Conservation (phyloP, 2,113 vertebrate species). For the Ciconia boyciana region DNA sequence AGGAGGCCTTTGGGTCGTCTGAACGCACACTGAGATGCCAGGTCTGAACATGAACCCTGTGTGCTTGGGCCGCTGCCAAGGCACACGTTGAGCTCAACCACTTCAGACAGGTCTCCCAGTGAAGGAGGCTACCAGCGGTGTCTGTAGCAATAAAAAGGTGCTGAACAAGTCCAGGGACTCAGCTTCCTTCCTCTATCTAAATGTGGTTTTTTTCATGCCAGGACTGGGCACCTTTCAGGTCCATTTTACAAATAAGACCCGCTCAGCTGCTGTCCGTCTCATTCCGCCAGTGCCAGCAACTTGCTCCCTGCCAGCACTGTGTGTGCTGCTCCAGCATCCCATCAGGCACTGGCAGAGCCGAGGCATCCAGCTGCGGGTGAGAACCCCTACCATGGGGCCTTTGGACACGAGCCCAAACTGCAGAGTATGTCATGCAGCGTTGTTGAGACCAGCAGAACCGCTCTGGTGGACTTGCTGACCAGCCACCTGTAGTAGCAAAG, state of each 20-base stretch:
- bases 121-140: neutral
- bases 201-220: accelerated
- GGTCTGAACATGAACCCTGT: neutral
- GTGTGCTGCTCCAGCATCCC: neutral
- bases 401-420: neutral
- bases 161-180: neutral
- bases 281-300: neutral
- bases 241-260: neutral
- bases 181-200: neutral
- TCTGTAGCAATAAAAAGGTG: neutral
- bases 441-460: neutral
- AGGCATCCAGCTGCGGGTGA: neutral
- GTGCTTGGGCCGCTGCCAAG: neutral
- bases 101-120: neutral
- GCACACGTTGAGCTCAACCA: neutral
- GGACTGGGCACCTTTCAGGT: neutral
- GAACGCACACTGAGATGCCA: neutral
- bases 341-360: neutral
- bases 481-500: neutral
- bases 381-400: accelerated
- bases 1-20: neutral
- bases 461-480: neutral
- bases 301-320: neutral
- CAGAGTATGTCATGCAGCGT: accelerated
- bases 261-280: neutral